Evolutionary conservation across 2,797 vertebrate species (phyloP).

Genomic region (Rhynchotus rufescens): DNA sequence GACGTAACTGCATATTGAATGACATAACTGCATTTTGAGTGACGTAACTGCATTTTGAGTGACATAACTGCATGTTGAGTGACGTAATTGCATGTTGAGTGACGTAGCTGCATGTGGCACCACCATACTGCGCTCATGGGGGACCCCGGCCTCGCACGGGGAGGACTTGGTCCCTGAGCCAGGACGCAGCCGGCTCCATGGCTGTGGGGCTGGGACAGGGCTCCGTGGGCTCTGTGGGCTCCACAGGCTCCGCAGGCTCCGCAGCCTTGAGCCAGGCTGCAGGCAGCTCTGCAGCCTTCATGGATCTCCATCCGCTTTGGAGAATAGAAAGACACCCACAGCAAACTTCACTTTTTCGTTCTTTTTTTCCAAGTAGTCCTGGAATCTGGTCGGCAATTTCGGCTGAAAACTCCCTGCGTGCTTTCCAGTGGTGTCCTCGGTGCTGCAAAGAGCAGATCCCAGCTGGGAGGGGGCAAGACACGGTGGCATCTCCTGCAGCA

Average conservation of each 20-base stretch:
- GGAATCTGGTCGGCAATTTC: not conserved
- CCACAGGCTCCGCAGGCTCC: no score
- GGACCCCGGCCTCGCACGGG: rapidly evolving
- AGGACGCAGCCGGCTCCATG: no score
- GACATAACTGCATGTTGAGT: no score
- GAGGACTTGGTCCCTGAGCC: no score
- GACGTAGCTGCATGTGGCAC: not conserved
- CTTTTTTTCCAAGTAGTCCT: not conserved
- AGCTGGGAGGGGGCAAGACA: not conserved
- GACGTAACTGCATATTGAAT: no score
- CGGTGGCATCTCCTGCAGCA: not conserved
- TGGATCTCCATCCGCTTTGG: not conserved
- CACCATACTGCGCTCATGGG: rapidly evolving
- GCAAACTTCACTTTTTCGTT: not conserved
- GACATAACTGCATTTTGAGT: not conserved
- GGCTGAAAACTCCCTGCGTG: not conserved
- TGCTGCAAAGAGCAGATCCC: no score
- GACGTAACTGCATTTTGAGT: not conserved
- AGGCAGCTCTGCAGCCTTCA: not conserved
- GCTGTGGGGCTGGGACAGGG: no score
- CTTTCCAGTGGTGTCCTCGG: not conserved
- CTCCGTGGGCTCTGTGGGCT: no score
- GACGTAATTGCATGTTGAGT: not conserved
- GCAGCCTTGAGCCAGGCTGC: no score
- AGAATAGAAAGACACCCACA: not conserved